Conservation (phyloP, 2,797 vertebrate genomes). For the Myripristis jacobus region DNA sequence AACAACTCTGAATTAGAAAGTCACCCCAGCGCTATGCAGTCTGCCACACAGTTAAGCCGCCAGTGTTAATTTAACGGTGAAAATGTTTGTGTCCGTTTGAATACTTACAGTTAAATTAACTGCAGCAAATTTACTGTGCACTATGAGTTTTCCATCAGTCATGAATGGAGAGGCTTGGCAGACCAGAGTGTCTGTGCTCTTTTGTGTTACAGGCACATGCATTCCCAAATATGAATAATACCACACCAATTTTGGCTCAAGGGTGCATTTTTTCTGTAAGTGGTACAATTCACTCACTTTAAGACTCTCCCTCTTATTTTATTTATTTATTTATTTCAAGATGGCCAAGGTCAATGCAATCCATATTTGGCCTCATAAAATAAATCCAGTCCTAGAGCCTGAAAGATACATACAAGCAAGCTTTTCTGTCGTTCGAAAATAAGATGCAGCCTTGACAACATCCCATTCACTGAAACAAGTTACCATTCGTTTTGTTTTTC, state of each 20-base stretch:
- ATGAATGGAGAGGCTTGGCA: neutral
- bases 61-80: no score
- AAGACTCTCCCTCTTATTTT: neutral
- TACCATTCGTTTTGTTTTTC: no score
- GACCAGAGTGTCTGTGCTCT: constrained; percentile 10
- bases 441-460: neutral
- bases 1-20: neutral
- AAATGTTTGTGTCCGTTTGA: no score
- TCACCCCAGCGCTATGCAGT: neutral
- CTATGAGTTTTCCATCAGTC: constrained; percentile 4
- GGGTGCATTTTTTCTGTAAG: no score
- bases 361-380: neutral
- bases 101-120: constrained; percentile 13
- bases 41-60: no score
- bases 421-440: neutral
- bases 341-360: neutral
- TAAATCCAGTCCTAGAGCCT: neutral
- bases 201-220: neutral
- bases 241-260: no score
- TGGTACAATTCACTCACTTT: no score
- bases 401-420: neutral
- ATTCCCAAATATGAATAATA: constrained; percentile 7
- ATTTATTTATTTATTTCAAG: neutral
- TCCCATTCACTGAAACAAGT: neutral
- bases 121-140: neutral